Base-by-base conservation (phyloP, 2,888 invertebrate species). In the Cheilosia scutellata region DNA sequence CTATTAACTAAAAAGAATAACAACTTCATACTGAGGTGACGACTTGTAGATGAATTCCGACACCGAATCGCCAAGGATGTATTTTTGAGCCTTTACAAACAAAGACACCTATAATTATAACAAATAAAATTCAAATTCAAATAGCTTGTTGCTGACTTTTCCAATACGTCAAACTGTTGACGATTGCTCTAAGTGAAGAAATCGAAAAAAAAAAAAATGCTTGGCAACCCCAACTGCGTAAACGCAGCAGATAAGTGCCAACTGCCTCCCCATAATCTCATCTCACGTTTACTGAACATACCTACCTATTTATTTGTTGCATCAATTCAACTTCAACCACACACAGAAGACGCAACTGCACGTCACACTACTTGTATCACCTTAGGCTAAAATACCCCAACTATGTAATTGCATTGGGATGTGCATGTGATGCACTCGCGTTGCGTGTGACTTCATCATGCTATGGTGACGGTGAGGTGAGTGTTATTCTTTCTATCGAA, bases 301-400 rank as follows among this genome's bases (percentile, higher is more conserved):
- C 9, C 33, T 33, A 33, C 9, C 33, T 33, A 33, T 2, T 33
- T 33, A 72, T 55, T 66, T 51, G 42, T 58, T 66, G 60, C 79
- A 74, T 47, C 55, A 79, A 75, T 66, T 42, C 51, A 58, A 76
- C 44, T 66, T 42, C 51, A 58, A 76, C 44, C 27, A 13, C 44
- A 55, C 29, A 71, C 16, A 53, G 13, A 62, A 72, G 44, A 13
- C 70, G 20, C 27, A 20, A 74, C 47, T 37, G 60, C 66, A 63
- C 66, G 25, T 76, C 66, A 60, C 40, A 55, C 33, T 55, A 44
- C 25, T 71, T 66, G 49, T 16, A 72, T 66, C 68, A 82, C 82
- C 76, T 72, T 51, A 62, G 65, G 66, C 60, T 16, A 70, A 76
- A 51, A 60, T 68, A 51, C 29, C 9, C 47, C 44, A 68, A 66